Base-by-base conservation (phyloP, 2,113 vertebrate genomes). In the Poecilia latipinna region DNA sequence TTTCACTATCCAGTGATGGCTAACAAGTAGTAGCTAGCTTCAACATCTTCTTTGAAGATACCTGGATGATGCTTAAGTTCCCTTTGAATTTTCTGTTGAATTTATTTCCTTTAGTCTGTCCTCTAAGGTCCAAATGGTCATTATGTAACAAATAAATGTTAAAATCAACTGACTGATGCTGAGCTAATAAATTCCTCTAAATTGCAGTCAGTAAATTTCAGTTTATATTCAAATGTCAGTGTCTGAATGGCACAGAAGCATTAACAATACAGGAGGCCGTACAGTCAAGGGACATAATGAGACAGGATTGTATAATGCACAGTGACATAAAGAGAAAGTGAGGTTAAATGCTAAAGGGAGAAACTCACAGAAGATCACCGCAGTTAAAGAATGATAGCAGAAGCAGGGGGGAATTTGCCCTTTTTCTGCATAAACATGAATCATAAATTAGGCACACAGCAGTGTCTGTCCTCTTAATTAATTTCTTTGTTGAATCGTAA, bases 401-500 rank as follows among this genome's bases (percentile, higher is more conserved):
- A 48, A 62, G 39, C 8, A 35, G 26, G 7, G 60, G 65, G 39
- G 12, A 35, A 67, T 68, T 84, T 86, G 74, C 68, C 72, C 76
- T 84, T 77, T 76, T 60, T 80, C 57, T 10, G 10, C 54, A 65
- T 79, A 79, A 74, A 80, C 69, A 68, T 80, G 69, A 88, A 68
- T 70, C 61, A 84, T 74, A 79, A 73, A 88, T 84, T 84, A 82
- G 57, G 63, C 72, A 10, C 60, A 61, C 74, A 71, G 74, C 72
- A 74, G 65, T 83, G 69, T 82, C 73, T 61, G 61, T 83, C 64
- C 22, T 73, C 73, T 72, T 82, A 84, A 88, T 84, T 78, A 61
- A 86, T 88, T 88, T 84, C 75, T 84, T 82, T 78, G 65, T 82
- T 77, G 65, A 83, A 80, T 86, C 78, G 72, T 60, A 65, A 48